Evolutionary conservation across 2,797 vertebrate genomes (phyloP), one percentile per base, ranked within the genome.

Genomic region (Schizopygopsis pylzovi): DNA sequence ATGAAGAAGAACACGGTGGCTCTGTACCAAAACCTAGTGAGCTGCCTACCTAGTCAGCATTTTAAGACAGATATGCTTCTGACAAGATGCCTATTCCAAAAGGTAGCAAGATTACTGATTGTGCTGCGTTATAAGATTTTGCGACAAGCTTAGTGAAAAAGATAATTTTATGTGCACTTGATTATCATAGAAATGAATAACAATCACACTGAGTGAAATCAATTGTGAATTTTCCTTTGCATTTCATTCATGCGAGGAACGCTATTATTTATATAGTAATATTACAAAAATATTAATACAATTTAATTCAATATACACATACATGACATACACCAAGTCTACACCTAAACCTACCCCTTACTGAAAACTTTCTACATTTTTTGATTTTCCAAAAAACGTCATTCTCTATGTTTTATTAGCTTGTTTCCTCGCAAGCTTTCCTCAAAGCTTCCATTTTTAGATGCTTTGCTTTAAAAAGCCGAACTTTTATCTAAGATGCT

Each of bases 391-490:
- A 12, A n/a, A 61, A 61, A 25, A 25, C 41, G 7, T 1, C 2
- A 12, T 61, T 56, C 22, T 11, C 63, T 67, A 67, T 67, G 28
- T 18, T 37, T 37, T 67, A 67, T 10, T 9, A 67, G 33, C 3
- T 16, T 18, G 28, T 37, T 59, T 67, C 7, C 28, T 18, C 63
- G 18, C 37, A 33, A 8, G 7, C 33, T 33, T 33, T 33, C 45
- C 84, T 84, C 71, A 86, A 87, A 81, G 70, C 22, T 54, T 86
- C 83, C 63, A 59, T 54, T 76, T 70, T 82, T 71, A 78, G 59
- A 28, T 10, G 20, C 16, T 77, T 77, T 22, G 59, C 52, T 83
- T 79, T 79, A 59, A 78, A 70, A 84, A 85, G 71, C 76, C 18
- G 5, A 70, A 73, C 52, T 76, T 56, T 82, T 41, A 80, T 85